Evolutionary conservation across 2,797 vertebrate genomes (phyloP).

Genomic region (Coreius guichenoti): DNA sequence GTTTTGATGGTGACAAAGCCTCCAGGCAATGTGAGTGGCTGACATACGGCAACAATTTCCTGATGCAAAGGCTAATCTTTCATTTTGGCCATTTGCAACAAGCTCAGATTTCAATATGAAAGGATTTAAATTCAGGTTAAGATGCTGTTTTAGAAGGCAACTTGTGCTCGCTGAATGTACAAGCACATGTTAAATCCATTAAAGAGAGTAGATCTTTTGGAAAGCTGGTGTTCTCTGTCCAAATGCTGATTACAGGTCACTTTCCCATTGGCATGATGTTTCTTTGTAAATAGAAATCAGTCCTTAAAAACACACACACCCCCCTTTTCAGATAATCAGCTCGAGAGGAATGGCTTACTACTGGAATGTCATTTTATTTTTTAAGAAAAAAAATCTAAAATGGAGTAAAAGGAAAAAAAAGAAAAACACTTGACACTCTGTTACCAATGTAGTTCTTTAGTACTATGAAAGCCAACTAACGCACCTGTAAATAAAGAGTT

Average conservation of each 20-base stretch:
- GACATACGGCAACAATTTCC: background rate
- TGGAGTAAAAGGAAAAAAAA: constrained; percentile 66
- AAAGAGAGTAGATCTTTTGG: background rate
- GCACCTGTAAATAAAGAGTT: constrained; percentile 83
- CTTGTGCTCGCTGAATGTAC: constrained; percentile 25
- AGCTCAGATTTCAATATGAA: background rate
- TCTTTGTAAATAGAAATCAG: constrained; percentile 60
- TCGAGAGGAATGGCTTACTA: constrained; percentile 78
- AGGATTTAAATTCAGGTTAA: background rate
- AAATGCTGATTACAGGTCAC: constrained; percentile 72
- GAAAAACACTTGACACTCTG: constrained; percentile 72
- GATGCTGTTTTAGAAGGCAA: background rate
- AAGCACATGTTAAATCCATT: background rate
- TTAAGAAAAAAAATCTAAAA: constrained; percentile 69
- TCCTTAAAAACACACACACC: constrained; percentile 64
- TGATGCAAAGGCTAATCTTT: background rate
- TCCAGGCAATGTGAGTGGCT: background rate
- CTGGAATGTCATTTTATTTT: constrained; percentile 86
- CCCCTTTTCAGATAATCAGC: constrained; percentile 70
- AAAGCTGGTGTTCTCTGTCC: constrained; percentile 15
- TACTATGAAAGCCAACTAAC: constrained; percentile 84
- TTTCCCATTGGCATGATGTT: constrained; percentile 63
- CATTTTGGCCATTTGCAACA: background rate
- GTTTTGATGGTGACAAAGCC: background rate
- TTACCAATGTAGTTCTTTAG: constrained; percentile 83